Evolutionary conservation across 2,888 invertebrate species (phyloP).

Genomic region (Lasioglossum leucozonium): DNA sequence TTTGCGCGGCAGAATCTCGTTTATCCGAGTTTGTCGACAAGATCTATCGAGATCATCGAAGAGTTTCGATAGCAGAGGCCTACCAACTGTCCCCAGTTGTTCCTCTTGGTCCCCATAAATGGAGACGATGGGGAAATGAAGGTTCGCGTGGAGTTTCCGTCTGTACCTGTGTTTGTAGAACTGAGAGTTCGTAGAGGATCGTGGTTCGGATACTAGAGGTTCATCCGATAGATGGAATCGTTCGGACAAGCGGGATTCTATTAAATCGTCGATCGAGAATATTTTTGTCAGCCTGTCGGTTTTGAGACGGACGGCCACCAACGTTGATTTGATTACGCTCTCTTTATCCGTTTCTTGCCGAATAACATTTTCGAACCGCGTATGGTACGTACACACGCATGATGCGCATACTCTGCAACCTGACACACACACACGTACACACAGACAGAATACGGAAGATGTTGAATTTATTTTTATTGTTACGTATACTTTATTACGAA

Average conservation of each 20-base stretch:
- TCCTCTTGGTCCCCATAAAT: background rate
- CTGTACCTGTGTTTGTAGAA: background rate
- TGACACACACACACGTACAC: background rate
- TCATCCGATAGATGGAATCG: background rate
- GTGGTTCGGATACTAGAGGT: background rate
- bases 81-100: background rate
- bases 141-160: no score
- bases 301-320: background rate
- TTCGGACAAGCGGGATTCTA: background rate
- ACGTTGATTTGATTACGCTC: background rate
- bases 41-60: background rate
- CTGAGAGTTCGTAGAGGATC: background rate
- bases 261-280: background rate
- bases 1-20: background rate
- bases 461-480: background rate
- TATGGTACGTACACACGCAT: constrained; percentile 10
- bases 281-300: background rate
- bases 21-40: background rate
- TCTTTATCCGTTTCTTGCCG: constrained; percentile 8
- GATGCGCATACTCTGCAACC: constrained; percentile 13
- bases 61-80: background rate
- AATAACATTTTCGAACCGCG: background rate
- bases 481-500: background rate
- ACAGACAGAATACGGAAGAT: background rate
- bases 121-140: background rate